Conservation (phyloP, 2,113 vertebrate genomes). For the Pluvialis apricaria region DNA sequence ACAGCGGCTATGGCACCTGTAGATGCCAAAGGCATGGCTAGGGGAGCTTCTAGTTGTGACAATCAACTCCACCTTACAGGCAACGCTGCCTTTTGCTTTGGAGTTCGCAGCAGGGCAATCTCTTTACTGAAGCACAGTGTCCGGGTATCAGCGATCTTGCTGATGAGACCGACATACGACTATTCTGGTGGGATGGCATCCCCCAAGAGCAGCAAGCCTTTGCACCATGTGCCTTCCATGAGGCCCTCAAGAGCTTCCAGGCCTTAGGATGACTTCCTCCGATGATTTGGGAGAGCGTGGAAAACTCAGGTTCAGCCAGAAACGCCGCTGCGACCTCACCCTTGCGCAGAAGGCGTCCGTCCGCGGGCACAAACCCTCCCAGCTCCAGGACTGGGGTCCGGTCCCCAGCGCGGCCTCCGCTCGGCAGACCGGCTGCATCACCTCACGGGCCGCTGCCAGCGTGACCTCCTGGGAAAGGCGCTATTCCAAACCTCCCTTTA, state of each 20-base stretch:
- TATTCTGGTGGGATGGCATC: fast-evolving
- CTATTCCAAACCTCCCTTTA: fast-evolving
- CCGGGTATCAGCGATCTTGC: fast-evolving
- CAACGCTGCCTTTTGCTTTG: not conserved
- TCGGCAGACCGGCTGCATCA: fast-evolving
- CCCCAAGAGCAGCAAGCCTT: not conserved
- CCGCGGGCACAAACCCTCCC: fast-evolving
- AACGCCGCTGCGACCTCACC: not conserved
- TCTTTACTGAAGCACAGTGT: not conserved
- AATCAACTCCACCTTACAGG: not conserved
- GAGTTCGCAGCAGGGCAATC: not conserved
- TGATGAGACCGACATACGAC: fast-evolving
- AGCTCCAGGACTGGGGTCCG: fast-evolving
- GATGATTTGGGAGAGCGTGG: fast-evolving
- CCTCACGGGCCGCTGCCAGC: not conserved
- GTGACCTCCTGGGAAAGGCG: no score
- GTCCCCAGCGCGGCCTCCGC: not conserved
- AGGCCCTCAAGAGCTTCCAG: not conserved
- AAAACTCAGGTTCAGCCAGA: no score
- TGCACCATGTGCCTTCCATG: fast-evolving
- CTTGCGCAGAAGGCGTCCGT: fast-evolving
- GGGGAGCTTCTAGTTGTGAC: not conserved
- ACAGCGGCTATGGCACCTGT: not conserved
- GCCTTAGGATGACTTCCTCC: not conserved
- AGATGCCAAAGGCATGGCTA: not conserved